phyloP scores from a whole-genome alignment of 2,797 vertebrate genomes.

The Anniella stebbinsi region DNA sequence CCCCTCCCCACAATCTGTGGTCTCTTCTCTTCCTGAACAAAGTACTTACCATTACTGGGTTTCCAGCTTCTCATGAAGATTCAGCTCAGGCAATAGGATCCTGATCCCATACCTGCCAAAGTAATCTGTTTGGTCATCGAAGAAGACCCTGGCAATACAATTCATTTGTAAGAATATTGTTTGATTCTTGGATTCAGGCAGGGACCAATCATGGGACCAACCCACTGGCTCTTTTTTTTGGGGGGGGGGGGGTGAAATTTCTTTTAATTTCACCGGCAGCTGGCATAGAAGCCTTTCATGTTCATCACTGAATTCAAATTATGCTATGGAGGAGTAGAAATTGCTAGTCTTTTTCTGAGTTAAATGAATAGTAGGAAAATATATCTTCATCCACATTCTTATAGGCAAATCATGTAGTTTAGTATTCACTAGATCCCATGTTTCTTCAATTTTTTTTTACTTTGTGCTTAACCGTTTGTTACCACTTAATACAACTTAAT shows the following conservation, averaged over 20 bases:
- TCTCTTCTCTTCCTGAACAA: neutral
- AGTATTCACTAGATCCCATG: too few relatives aligned
- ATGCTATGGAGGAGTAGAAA: neutral
- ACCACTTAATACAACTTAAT: neutral
- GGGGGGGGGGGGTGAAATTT: neutral
- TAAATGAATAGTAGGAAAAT: neutral
- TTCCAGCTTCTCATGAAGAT: neutral
- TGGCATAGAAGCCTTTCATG: neutral
- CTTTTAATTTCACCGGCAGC: neutral
- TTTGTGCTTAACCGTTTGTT: neutral
- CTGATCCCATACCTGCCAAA: neutral
- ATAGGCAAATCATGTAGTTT: too few relatives aligned
- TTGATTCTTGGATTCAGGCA: neutral
- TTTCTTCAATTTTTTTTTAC: neutral
- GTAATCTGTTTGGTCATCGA: neutral
- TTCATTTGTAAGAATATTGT: neutral
- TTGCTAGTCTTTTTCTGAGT: neutral
- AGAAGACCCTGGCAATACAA: neutral
- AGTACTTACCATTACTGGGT: neutral
- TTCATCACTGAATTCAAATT: neutral
- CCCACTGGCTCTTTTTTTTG: neutral
- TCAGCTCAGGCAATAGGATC: too few relatives aligned
- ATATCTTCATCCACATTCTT: too few relatives aligned
- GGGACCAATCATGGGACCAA: neutral
- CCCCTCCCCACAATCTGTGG: neutral